phyloP scores from a whole-genome alignment of 2,888 invertebrate species.

The Osedax fenrisi region DNA sequence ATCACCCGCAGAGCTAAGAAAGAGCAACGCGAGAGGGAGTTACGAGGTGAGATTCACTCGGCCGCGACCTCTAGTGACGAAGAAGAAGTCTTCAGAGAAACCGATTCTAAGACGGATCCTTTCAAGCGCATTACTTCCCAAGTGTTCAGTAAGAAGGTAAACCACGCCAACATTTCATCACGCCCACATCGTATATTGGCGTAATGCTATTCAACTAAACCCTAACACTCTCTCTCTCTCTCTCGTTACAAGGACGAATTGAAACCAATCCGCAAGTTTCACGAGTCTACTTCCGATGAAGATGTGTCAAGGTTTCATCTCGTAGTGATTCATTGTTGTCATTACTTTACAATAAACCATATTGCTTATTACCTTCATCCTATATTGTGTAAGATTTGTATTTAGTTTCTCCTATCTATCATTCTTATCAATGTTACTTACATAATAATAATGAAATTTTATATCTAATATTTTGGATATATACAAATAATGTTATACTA shows the following conservation, averaged over 20 bases:
- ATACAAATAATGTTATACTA: too few species aligned
- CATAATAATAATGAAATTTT: too few species aligned
- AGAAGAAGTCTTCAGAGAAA: too few species aligned
- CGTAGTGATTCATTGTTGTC: too few species aligned
- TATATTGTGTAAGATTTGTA: too few species aligned
- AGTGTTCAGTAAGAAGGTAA: not conserved
- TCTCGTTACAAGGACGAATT: not conserved
- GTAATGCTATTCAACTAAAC: too few species aligned
- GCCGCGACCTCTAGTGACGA: not conserved
- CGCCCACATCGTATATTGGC: too few species aligned
- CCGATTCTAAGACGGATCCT: not conserved
- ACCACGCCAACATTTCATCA: not conserved
- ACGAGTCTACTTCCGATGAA: not conserved
- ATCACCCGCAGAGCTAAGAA: not conserved
- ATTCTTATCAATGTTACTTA: too few species aligned
- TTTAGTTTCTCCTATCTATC: too few species aligned
- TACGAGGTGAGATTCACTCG: not conserved
- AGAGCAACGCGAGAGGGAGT: not conserved
- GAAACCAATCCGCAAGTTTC: not conserved
- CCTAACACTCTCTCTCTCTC: too few species aligned
- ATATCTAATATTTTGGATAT: too few species aligned
- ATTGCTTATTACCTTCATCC: not conserved
- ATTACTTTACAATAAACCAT: not conserved
- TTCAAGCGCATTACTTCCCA: not conserved
- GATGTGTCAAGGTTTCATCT: not conserved